phyloP scores from a whole-genome alignment of 2,888 invertebrate genomes.

The Catocala sponsa region DNA sequence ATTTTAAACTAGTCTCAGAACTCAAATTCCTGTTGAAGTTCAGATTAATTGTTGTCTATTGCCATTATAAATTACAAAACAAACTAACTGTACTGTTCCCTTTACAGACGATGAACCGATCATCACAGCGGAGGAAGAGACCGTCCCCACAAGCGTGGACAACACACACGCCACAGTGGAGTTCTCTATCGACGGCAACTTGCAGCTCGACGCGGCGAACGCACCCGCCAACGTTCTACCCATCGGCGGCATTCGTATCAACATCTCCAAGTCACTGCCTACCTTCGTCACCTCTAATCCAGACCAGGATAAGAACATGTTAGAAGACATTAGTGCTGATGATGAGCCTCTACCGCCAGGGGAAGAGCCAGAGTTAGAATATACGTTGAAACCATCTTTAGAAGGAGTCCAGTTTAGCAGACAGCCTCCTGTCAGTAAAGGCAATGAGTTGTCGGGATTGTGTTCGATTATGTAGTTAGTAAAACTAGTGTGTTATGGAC shows the following conservation, averaged over 20 bases:
- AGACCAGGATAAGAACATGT: constrained; percentile 54
- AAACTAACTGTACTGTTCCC: neutral
- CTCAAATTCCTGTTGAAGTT: too few species aligned
- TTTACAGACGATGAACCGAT: constrained; percentile 83
- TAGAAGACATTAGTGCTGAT: constrained; percentile 74
- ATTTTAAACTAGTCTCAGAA: too few species aligned
- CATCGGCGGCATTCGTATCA: constrained; percentile 92
- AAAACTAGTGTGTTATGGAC: neutral
- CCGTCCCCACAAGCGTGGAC: constrained; percentile 72
- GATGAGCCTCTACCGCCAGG: constrained; percentile 89
- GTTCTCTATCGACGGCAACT: constrained; percentile 93
- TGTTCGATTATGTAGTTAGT: constrained; percentile 93
- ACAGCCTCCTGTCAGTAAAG: constrained; percentile 91
- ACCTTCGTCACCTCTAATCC: constrained; percentile 38
- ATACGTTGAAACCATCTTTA: constrained; percentile 90
- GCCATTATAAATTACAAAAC: too few species aligned
- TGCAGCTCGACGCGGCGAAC: constrained; percentile 88
- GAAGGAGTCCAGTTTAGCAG: constrained; percentile 90
- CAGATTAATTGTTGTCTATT: too few species aligned
- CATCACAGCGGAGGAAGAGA: constrained; percentile 82
- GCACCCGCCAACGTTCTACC: constrained; percentile 72
- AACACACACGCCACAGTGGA: constrained; percentile 87
- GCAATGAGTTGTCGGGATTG: constrained; percentile 94
- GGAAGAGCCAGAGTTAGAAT: constrained; percentile 85
- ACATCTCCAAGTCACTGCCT: constrained; percentile 91